Conservation (phyloP, 2,888 invertebrate species). For the Phyllotreta striolata region DNA sequence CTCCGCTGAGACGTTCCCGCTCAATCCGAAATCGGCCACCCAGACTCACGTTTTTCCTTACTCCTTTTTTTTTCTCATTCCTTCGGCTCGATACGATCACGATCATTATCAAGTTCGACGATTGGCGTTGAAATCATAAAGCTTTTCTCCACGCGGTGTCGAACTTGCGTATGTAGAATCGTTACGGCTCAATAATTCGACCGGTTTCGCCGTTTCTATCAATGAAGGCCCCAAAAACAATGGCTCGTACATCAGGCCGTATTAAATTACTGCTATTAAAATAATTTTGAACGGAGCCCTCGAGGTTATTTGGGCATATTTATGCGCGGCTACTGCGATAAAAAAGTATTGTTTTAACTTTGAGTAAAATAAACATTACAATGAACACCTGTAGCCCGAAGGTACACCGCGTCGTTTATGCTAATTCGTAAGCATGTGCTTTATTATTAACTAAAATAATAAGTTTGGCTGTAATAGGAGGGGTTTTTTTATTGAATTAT, state of each 20-base stretch:
- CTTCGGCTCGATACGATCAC: conserved; percentile 25
- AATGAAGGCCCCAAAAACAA: conserved; percentile 7
- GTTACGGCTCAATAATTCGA: conserved; percentile 29
- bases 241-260: conserved; percentile 1
- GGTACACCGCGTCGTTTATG: too few species aligned
- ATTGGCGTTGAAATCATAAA: conserved; percentile 34
- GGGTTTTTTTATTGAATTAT: too few species aligned
- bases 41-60: conserved; percentile 32
- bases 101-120: conserved; percentile 31
- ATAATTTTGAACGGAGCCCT: too few species aligned
- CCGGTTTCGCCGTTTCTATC: conserved; percentile 20
- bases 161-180: conserved; percentile 28
- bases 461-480: too few species aligned
- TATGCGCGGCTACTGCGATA: too few species aligned
- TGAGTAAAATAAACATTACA: too few species aligned
- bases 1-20: conserved; percentile 13
- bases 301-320: too few species aligned
- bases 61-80: background rate
- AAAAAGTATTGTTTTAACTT: too few species aligned
- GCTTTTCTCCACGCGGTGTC: conserved; percentile 23
- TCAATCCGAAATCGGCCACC: conserved; percentile 32
- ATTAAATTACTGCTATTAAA: too few species aligned
- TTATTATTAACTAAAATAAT: too few species aligned
- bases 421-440: too few species aligned
- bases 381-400: too few species aligned